Evolutionary conservation across 2,888 invertebrate species (phyloP), one percentile per base, ranked within the genome.

Genomic region (Erpobdella octoculata): DNA sequence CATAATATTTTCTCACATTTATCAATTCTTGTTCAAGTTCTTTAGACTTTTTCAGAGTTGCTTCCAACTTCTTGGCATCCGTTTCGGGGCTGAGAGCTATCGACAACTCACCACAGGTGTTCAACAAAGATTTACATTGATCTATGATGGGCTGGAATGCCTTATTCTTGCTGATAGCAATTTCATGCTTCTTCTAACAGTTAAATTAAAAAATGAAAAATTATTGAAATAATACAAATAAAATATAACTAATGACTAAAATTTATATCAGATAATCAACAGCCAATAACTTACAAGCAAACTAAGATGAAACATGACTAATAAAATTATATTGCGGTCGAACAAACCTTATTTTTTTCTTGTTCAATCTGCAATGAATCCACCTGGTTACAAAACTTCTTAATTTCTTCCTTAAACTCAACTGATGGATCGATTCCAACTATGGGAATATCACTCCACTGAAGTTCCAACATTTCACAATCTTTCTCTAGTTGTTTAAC

Each of bases 361-460:
- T 33, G 31, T 4, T 8, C 33, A 9, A 33, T 31, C 1, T 31
- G 28, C 5, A 12, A 1, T 8, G 33, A 15, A 33, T 62, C n/a
- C n/a, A 62, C 31, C 18, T 62, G 62, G 8, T 28, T 18, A 62
- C n/a, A n/a, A 28, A 62, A 18, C n/a, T 18, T 62, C 9, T 62
- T 62, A 35, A 62, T 9, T 5, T 8, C 31, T 35, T 62, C 62
- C 12, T 35, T 62, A 35, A 31, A n/a, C n/a, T 33, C 62, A 18
- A 62, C n/a, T 8, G 62, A 8, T n/a, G 62, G 62, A 62, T 62
- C 62, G n/a, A 28, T 35, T 62, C 62, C 62, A 62, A 12, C n/a
- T 35, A 62, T 33, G n/a, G 62, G 31, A 18, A 62, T 62, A 33
- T 35, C 35, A n/a, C 33, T 31, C 62, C 62, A 62, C n/a, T 33